Base-by-base conservation (phyloP, 2,113 vertebrate genomes). In the Neogobius melanostomus region DNA sequence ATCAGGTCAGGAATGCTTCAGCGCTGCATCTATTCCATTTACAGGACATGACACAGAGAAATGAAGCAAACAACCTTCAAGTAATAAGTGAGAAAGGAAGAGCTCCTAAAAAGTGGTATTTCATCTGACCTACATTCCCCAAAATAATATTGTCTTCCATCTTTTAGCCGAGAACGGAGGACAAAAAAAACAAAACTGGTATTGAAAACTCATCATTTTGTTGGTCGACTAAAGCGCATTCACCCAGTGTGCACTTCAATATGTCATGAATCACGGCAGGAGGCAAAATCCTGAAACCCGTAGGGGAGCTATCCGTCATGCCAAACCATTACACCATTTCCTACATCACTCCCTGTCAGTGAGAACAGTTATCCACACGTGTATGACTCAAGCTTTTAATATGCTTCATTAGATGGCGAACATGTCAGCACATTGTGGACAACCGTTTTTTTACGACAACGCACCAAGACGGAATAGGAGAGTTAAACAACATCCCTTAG, bases 41-140 rank as follows among this genome's bases (percentile, higher is more conserved):
- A 17, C 21, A 57, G 21, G 21, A 11, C 17, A 12, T 4, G 11
- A 11, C 51, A 76, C 48, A 56, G 10, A 77, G 12, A 53, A 0
- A 11, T 8, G 36, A 16, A 21, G 60, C 15, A 49, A 46, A 36
- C 8, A 28, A 71, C 70, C 16, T 15, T 57, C 6, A 15, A 36
- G 42, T 47, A 47, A 11, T 8, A 47, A 47, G 46, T 47, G 17
- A 36, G 21, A 9, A 6, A n/a, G 48, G 73, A 57, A 69, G 43
- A 5, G 10, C 3, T 42, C 28, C 10, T 54, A 16, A 66, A 12
- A 65, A 78, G 75, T 69, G 73, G 43, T 44, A 54, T 73, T 57
- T 61, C 67, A 71, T 46, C 46, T 78, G 76, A 82, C 84, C 82
- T 77, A 86, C 63, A 85, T 82, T 74, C 57, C 64, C 64, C 47